Evolutionary conservation across 2,113 vertebrate species (phyloP), one percentile per base, ranked within the genome.

Genomic region (Pseudopipra pipra): DNA sequence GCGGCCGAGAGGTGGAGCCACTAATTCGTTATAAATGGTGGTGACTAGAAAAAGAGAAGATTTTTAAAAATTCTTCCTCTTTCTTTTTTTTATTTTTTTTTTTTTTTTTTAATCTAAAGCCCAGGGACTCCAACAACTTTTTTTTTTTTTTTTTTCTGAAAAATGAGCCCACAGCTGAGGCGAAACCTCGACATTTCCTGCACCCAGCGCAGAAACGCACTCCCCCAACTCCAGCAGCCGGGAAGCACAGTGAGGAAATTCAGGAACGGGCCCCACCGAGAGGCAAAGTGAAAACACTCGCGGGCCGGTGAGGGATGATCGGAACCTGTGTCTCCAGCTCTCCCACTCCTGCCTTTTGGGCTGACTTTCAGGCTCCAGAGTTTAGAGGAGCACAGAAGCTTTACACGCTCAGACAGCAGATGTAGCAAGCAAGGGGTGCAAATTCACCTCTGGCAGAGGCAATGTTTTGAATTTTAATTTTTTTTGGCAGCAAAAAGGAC

Each of bases 191-290:
- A 10, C 12, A 14, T 83, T 62, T 14, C 4, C 0, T 23, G 30
- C 14, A 43, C 8, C 12, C n/a, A 15, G 21, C 4, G 3, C 16
- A 44, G 31, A 44, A 27, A 44, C 18, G 25, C 14, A 1, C 14
- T 13, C 39, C 18, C 54, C 58, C 19, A 31, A 4, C 10, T 22
- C 4, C 12, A 44, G 13, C 52, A 16, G 14, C 5, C 5, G 12
- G 22, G 30, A 28, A 33, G 16, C 0, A 0, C 33, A 17, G 9
- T 23, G 23, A 59, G 56, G 49, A 76, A 39, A 72, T 8, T 66
- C 27, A 19, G n/a, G n/a, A 59, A 1, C 2, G 1, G 4, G 19
- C 7, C 27, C 13, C 61, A 14, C 31, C 0, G 2, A 7, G 14
- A 6, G 20, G 52, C 4, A 52, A 17, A 3, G 15, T 3, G 27